Evolutionary conservation across 2,888 invertebrate genomes (phyloP).

Genomic region (Leucophenga montana): DNA sequence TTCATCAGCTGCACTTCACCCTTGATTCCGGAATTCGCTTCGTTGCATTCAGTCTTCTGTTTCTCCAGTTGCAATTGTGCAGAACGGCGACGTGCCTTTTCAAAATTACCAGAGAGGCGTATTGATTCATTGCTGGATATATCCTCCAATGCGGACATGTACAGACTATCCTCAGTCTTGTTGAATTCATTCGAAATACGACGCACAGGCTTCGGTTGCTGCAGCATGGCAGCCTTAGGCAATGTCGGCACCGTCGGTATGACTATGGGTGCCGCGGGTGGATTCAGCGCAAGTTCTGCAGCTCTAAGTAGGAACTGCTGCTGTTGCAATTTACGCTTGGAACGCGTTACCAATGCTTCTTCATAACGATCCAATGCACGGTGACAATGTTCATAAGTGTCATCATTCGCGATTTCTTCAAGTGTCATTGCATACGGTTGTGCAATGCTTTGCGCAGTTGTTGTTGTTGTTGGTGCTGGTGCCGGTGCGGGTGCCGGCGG

Average conservation of each 20-base stretch:
- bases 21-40: neutral
- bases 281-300: constrained; percentile 11
- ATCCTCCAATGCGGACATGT: constrained; percentile 85
- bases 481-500: constrained; percentile 33
- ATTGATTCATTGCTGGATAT: constrained; percentile 71
- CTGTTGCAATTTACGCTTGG: constrained; percentile 41
- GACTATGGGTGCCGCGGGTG: neutral
- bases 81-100: constrained; percentile 61
- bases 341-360: constrained; percentile 45
- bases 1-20: constrained; percentile 12
- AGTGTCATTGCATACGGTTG: no score
- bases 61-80: constrained; percentile 41
- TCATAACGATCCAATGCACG: constrained; percentile 49
- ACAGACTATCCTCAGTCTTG: constrained; percentile 83
- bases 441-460: constrained; percentile 62
- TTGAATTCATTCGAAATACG: constrained; percentile 81
- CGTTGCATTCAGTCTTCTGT: constrained; percentile 54
- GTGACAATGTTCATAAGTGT: constrained; percentile 34
- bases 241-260: constrained; percentile 28
- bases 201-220: constrained; percentile 71
- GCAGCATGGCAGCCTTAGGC: constrained; percentile 70
- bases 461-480: constrained; percentile 47
- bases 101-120: constrained; percentile 69
- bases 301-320: constrained; percentile 9
- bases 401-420: constrained; percentile 38